Evolutionary conservation across 2,113 vertebrate genomes (phyloP).

Genomic region (Peromyscus polionotus): DNA sequence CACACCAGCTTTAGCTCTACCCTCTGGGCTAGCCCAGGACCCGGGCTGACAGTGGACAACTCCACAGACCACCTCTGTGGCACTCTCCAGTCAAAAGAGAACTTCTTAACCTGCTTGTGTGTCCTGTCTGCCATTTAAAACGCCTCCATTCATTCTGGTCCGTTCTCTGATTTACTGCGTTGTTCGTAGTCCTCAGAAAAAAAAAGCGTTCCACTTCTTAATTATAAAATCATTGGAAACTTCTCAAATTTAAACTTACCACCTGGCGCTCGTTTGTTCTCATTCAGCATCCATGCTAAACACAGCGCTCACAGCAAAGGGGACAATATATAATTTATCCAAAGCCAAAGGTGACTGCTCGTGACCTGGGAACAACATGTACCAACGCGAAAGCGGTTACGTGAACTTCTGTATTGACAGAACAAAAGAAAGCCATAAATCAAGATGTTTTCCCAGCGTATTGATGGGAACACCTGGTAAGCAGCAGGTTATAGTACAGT

Average conservation of each 20-base stretch:
- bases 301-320: background rate
- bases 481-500: background rate
- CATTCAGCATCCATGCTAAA: background rate
- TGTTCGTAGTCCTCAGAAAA: background rate
- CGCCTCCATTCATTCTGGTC: background rate
- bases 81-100: fast-evolving
- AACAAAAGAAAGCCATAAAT: constrained; percentile 5
- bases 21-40: background rate
- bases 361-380: background rate
- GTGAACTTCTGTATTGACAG: background rate
- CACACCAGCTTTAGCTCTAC: background rate
- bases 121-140: background rate
- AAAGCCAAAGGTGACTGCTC: background rate
- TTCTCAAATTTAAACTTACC: background rate
- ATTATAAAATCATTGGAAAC: background rate
- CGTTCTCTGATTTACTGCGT: background rate
- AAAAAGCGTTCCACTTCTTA: background rate
- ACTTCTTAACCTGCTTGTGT: background rate
- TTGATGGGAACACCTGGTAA: background rate
- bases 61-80: background rate
- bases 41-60: background rate
- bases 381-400: background rate
- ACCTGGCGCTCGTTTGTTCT: background rate
- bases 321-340: background rate
- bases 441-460: background rate